phyloP scores from a whole-genome alignment of 2,888 invertebrate species.

The Automeris io region DNA sequence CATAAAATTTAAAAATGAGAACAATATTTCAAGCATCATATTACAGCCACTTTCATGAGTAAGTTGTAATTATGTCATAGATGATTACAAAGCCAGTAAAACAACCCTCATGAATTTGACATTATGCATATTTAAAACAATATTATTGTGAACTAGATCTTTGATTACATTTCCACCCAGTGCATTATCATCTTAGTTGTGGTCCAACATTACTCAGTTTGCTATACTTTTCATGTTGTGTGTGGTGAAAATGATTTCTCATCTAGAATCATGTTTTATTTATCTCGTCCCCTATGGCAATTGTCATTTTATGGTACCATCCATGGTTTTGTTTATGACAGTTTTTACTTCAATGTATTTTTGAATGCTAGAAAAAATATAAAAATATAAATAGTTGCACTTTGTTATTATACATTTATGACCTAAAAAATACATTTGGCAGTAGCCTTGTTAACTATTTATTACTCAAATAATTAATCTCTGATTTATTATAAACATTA shows the following conservation, averaged over 20 bases:
- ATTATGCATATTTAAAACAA: conserved; percentile 32
- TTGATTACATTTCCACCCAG: conserved; percentile 75
- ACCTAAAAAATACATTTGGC: no score
- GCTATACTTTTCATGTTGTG: conserved; percentile 47
- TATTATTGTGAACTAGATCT: conserved; percentile 59
- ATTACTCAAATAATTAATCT: no score
- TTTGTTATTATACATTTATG: no score
- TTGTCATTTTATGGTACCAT: conserved; percentile 60
- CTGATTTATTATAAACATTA: no score
- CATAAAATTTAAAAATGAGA: conserved; percentile 10
- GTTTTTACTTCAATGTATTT: conserved; percentile 27
- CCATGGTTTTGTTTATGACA: conserved; percentile 49
- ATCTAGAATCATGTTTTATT: conserved; percentile 30
- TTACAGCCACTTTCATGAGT: conserved; percentile 38
- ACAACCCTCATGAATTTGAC: conserved; percentile 54
- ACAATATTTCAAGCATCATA: conserved; percentile 28
- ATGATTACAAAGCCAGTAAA: conserved; percentile 1
- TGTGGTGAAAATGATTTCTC: conserved; percentile 27
- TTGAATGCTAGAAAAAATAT: conserved; percentile 47
- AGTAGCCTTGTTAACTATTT: no score
- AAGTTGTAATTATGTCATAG: conserved; percentile 19
- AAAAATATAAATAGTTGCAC: conserved; percentile 18
- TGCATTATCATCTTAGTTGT: conserved; percentile 41
- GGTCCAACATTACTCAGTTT: conserved; percentile 54
- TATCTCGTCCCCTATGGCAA: conserved; percentile 13